These are phyloP conservation scores for Anabas testudineus DNA, from an alignment of 2,797 vertebrate genomes.

Conservation along the genomic window DNA sequence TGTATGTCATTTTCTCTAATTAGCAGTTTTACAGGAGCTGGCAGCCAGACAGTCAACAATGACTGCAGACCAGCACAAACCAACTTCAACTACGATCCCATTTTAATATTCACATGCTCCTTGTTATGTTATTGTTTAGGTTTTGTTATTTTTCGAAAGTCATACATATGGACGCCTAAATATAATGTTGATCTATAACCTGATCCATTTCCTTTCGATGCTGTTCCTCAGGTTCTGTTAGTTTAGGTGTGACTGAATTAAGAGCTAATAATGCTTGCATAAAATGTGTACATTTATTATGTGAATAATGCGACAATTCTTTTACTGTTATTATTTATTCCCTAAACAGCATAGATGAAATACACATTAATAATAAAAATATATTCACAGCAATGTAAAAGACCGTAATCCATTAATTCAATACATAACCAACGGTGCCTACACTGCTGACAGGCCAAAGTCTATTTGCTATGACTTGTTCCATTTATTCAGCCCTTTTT, in stretches of 20 bases:
- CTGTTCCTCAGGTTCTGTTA: not conserved
- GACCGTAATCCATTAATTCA: slow-evolving; percentile 16
- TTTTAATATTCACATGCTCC: not conserved
- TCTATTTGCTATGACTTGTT: slow-evolving; percentile 28
- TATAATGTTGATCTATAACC: not conserved
- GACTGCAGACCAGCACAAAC: no score
- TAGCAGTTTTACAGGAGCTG: not conserved
- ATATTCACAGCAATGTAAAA: slow-evolving; percentile 17
- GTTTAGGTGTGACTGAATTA: slow-evolving; percentile 6
- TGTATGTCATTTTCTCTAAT: not conserved
- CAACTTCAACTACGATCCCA: not conserved
- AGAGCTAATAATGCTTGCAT: not conserved
- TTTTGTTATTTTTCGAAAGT: not conserved
- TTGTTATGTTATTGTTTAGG: not conserved
- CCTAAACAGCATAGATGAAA: slow-evolving; percentile 27
- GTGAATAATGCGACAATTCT: not conserved
- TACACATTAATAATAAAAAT: slow-evolving; percentile 5
- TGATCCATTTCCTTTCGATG: no score
- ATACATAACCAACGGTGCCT: slow-evolving; percentile 18
- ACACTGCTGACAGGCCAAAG: slow-evolving; percentile 28
- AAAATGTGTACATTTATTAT: slow-evolving; percentile 11
- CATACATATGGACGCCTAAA: not conserved
- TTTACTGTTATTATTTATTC: slow-evolving; percentile 12
- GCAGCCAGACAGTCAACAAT: no score
- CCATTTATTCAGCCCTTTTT: slow-evolving; percentile 24